These are phyloP conservation scores for Dolichoris vasculosae DNA, from an alignment of 1,140 invertebrate species.

Conservation along the genomic window DNA sequence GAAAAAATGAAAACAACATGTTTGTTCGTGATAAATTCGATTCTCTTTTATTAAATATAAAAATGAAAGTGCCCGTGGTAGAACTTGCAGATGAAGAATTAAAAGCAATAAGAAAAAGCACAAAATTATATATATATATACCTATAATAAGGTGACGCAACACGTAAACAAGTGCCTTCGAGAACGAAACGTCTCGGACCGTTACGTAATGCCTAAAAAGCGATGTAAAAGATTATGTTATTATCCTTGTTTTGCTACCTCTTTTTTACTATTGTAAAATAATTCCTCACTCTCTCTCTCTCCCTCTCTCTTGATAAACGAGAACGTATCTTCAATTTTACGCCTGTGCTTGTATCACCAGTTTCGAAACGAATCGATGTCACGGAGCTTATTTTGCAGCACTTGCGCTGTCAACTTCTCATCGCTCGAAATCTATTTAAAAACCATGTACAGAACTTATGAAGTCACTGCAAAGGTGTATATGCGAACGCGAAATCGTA, in stretches of 20 bases:
- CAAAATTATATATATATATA: neutral
- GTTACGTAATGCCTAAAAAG: constrained; percentile 55
- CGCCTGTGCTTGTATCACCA: neutral
- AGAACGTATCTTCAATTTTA: neutral
- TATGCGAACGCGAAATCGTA: too few relatives aligned
- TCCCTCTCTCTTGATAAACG: too few relatives aligned
- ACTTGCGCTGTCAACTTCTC: too few relatives aligned
- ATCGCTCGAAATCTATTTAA: neutral
- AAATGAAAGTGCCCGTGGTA: neutral
- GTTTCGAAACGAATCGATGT: too few relatives aligned
- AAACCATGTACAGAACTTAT: neutral
- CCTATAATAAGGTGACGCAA: constrained; percentile 55
- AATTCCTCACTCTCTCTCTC: neutral
- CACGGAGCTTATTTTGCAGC: too few relatives aligned
- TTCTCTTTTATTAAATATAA: neutral
- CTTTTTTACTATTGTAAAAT: neutral
- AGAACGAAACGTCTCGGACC: neutral
- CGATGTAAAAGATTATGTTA: constrained; percentile 39
- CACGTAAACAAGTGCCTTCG: constrained; percentile 33
- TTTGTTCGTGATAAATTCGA: neutral
- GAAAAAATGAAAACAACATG: neutral
- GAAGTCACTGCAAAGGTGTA: too few relatives aligned
- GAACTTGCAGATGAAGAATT: neutral
- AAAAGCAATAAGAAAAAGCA: neutral
- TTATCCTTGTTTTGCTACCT: constrained; percentile 16